Percentiles rank a stretch among this genome's conserved stretches.
Conservation (phyloP, 2,797 vertebrate species). For the Typhlichthys eigenmanni region DNA sequence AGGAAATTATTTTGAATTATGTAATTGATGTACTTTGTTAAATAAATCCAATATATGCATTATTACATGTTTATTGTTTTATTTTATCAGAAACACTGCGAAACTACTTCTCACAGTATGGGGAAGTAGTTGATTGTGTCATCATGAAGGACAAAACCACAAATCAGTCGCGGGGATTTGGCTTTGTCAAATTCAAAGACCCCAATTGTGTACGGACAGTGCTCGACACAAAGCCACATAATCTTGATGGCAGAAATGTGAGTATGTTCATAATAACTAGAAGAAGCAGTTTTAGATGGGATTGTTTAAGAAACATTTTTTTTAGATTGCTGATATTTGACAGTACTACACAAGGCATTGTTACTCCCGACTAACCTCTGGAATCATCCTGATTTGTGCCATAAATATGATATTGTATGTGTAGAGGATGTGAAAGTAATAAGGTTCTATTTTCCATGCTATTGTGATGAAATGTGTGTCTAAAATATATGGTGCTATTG, state of each 20-base stretch:
- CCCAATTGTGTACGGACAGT: constrained; percentile 98
- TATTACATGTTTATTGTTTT: constrained; percentile 34
- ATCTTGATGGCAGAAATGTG: constrained; percentile 97
- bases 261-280: constrained; percentile 70
- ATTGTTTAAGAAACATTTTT: constrained; percentile 2
- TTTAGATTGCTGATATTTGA: background rate
- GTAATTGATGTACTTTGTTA: constrained; percentile 1
- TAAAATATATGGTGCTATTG: constrained; percentile 3
- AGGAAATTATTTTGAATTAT: constrained; percentile 20
- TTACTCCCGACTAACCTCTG: too few species aligned
- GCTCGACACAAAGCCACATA: constrained; percentile 97
- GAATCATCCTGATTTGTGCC: background rate
- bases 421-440: constrained; percentile 8
- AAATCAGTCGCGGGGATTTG: constrained; percentile 99
- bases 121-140: constrained; percentile 98
- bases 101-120: constrained; percentile 98
- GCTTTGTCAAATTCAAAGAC: constrained; percentile 99
- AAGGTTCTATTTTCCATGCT: constrained; percentile 12
- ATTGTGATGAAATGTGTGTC: constrained; percentile 17
- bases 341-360: too few species aligned
- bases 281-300: constrained; percentile 36
- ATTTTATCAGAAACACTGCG: constrained; percentile 91
- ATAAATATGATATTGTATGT: constrained; percentile 3
- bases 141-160: constrained; percentile 99
- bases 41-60: background rate